phyloP scores from a whole-genome alignment of 2,888 invertebrate species.

The Orchestes rusci region DNA sequence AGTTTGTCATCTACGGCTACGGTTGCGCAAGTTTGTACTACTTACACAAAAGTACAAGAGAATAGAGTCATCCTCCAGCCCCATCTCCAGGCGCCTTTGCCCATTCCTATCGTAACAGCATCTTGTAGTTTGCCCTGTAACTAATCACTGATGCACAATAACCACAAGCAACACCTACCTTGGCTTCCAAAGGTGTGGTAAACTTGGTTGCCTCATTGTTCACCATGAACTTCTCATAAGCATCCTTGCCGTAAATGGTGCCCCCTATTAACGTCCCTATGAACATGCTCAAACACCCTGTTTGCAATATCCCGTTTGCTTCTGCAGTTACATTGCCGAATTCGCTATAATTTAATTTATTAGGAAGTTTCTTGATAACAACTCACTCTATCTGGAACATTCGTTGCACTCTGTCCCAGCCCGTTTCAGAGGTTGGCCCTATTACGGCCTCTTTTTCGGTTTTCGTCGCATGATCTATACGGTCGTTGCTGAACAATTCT shows the following conservation, averaged over 20 bases:
- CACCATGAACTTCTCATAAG: slow-evolving; percentile 62
- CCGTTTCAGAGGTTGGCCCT: slow-evolving; percentile 34
- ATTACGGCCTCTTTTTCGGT: slow-evolving; percentile 28
- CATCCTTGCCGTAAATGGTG: slow-evolving; percentile 50
- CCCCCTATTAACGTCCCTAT: slow-evolving; percentile 62
- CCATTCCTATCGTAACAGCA: slow-evolving; percentile 59
- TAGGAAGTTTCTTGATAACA: background rate
- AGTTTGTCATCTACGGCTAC: background rate
- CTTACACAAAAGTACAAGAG: slow-evolving; percentile 62
- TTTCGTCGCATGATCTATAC: slow-evolving; percentile 24
- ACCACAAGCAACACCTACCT: no score
- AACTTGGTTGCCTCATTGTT: slow-evolving; percentile 69
- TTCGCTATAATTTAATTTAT: slow-evolving; percentile 50
- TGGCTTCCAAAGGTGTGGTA: slow-evolving; percentile 58
- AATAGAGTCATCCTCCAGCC: slow-evolving; percentile 64
- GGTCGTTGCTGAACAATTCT: slow-evolving; percentile 24
- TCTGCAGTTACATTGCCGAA: slow-evolving; percentile 57
- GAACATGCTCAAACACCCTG: slow-evolving; percentile 52
- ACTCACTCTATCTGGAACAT: slow-evolving; percentile 49
- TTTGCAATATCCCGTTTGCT: slow-evolving; percentile 53
- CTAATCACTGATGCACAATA: no score
- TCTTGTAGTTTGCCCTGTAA: slow-evolving; percentile 64
- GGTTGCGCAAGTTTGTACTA: slow-evolving; percentile 5
- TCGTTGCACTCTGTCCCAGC: slow-evolving; percentile 47
- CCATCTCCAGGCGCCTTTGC: slow-evolving; percentile 64